phyloP scores from a whole-genome alignment of 2,888 invertebrate species.

The Loripinus fragilis region DNA sequence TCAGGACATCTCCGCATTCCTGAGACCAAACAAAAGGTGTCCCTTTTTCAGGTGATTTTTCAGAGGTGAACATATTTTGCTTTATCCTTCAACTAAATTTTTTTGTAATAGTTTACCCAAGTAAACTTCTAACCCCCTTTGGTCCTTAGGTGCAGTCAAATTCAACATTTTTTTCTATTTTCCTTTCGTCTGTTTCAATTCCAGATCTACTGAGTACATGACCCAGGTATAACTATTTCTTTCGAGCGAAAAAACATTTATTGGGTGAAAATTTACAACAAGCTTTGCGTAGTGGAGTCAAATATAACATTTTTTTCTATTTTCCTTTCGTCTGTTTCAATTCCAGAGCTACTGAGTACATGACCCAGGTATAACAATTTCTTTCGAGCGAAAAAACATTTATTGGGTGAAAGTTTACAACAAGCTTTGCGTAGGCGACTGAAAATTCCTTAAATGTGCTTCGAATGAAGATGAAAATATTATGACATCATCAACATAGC shows the following conservation, averaged over 20 bases:
- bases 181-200: too few species aligned
- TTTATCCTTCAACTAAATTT: constrained; percentile 40
- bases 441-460: constrained; percentile 41
- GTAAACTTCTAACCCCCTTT: too few species aligned
- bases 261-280: too few species aligned
- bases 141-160: too few species aligned
- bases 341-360: too few species aligned
- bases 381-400: constrained; percentile 44
- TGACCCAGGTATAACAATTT: constrained; percentile 41
- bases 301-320: constrained; percentile 40
- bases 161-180: too few species aligned
- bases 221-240: too few species aligned
- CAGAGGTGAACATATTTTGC: constrained; percentile 47
- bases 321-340: constrained; percentile 45
- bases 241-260: too few species aligned
- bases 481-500: too few species aligned
- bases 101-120: too few species aligned
- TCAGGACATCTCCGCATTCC: constrained; percentile 51
- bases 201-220: too few species aligned
- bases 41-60: constrained; percentile 29
- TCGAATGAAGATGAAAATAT: constrained; percentile 36
- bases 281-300: too few species aligned
- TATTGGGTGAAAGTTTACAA: constrained; percentile 33
- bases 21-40: constrained; percentile 30
- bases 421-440: constrained; percentile 23